Base-by-base conservation (phyloP, 2,888 invertebrate species). In the Steinernema hermaphroditum region DNA sequence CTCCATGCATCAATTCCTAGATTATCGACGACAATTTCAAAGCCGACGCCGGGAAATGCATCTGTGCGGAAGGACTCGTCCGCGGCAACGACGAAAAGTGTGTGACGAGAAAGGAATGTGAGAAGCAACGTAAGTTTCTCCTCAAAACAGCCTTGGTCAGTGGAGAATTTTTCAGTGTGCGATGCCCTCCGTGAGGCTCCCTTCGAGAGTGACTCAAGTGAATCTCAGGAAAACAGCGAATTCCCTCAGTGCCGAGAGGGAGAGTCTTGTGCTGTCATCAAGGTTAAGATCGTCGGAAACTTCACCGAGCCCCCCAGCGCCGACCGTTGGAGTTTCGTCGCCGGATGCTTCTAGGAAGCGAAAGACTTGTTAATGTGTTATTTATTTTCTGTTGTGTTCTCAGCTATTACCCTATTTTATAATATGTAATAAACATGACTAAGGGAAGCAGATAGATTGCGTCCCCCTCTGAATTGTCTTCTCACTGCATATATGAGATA, bases 181-280 rank as follows among this genome's bases (percentile, higher is more conserved):
- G 62, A 62, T 6, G 32, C 22, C 14, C 62, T 62, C 19, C 62
- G 62, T n/a, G 16, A 62, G n/a, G 32, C 14, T 8, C 62, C 62
- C 2, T 62, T 62, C 14, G n/a, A n/a, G 19, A 27, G 32, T 37
- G 12, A 12, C 37, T 37, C 37, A 6, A 19, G 6, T 2, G 62
- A 62, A n/a, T 27, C 62, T 32, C 32, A 12, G 16, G 62, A 62
- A 29, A 62, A 62, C 62, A 24, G 9, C 1, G 32, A 62, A 32
- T 62, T 62, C 32, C 62, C 62, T 8, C 62, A 62, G 19, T 62
- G 62, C 32, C 29, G 62, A 1, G 62, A 62, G n/a, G 62, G 62
- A 4, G 62, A 62, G 29, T 16, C 34, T 14, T 62, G 62, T n/a
- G 62, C 62, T 14, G 62, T 62, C 2, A 62, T 62, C 62, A 29